phyloP scores from a whole-genome alignment of 1,140 invertebrate genomes.

The Drosophila quadrilineata region DNA sequence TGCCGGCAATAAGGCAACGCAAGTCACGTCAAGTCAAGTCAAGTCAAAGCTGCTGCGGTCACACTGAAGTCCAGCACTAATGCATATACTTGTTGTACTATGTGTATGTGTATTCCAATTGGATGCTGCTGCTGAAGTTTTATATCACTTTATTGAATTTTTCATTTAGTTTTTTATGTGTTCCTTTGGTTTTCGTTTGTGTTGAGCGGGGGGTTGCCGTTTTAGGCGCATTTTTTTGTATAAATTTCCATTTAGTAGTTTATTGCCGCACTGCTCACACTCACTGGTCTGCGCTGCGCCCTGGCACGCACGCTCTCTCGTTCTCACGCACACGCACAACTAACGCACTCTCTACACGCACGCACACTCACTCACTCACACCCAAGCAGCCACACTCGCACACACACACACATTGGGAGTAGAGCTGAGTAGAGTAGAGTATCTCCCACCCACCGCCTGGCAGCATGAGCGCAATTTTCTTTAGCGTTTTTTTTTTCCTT shows the following conservation, averaged over 20 bases:
- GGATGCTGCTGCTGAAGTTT: slow-evolving; percentile 36
- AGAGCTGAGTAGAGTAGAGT: too few species aligned
- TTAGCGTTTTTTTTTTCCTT: slow-evolving; percentile 62
- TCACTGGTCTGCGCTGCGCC: too few species aligned
- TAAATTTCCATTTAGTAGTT: slow-evolving; percentile 74
- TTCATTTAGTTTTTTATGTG: slow-evolving; percentile 19
- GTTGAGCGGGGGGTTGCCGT: slow-evolving; percentile 35
- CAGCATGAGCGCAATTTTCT: slow-evolving; percentile 53
- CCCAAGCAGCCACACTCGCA: slow-evolving; percentile 26
- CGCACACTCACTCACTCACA: slow-evolving; percentile 39
- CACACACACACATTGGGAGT: slow-evolving; percentile 26
- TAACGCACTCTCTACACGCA: slow-evolving; percentile 55
- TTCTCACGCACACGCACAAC: slow-evolving; percentile 45
- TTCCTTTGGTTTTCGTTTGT: slow-evolving; percentile 44
- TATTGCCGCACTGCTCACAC: slow-evolving; percentile 36
- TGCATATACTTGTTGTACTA: not conserved
- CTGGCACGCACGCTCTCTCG: slow-evolving; percentile 33
- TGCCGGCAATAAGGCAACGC: too few species aligned
- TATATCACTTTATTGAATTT: not conserved
- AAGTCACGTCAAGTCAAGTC: too few species aligned
- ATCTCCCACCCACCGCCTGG: slow-evolving; percentile 39
- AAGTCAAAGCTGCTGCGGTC: slow-evolving; percentile 10
- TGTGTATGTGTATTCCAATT: too few species aligned
- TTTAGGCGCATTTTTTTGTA: slow-evolving; percentile 51
- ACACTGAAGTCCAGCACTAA: slow-evolving; percentile 6